Percentiles rank a stretch among this genome's conserved stretches.
These are phyloP conservation scores for Proales similis DNA, from an alignment of 1,140 invertebrate species.

Conservation along the genomic window DNA sequence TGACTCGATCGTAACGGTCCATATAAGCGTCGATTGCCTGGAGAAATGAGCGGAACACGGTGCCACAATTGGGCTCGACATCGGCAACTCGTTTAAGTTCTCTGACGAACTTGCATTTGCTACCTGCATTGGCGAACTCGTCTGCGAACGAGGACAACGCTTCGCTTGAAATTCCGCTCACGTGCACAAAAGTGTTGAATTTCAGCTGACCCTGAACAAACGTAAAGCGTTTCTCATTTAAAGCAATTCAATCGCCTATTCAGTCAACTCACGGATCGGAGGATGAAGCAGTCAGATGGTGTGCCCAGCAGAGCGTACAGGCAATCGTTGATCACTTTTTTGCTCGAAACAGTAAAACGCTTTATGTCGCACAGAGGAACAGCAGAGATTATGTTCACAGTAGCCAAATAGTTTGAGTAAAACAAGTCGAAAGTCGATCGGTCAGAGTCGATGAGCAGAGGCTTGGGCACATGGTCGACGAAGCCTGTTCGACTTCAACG, in stretches of 20 bases:
- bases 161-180: slow-evolving; percentile 31
- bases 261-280: background rate
- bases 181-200: slow-evolving; percentile 9
- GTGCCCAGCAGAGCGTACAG: slow-evolving; percentile 13
- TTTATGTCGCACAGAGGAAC: no score
- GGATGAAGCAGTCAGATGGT: slow-evolving; percentile 13
- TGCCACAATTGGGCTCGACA: background rate
- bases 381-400: slow-evolving; percentile 16
- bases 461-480: no score
- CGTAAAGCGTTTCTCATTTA: no score
- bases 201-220: no score
- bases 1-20: slow-evolving; percentile 1
- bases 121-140: slow-evolving; percentile 5
- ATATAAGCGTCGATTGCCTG: slow-evolving; percentile 1
- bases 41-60: slow-evolving; percentile 11
- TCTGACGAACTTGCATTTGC: background rate
- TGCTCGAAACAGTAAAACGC: no score
- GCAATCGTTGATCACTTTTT: slow-evolving; percentile 5
- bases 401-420: slow-evolving; percentile 28
- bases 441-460: slow-evolving; percentile 8
- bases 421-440: slow-evolving; percentile 11
- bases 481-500: no score
- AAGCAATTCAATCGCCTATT: no score
- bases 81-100: background rate
- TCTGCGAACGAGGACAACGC: background rate